These are phyloP conservation scores for Salmo trutta DNA, from an alignment of 2,797 vertebrate genomes.

Conservation along the genomic window DNA sequence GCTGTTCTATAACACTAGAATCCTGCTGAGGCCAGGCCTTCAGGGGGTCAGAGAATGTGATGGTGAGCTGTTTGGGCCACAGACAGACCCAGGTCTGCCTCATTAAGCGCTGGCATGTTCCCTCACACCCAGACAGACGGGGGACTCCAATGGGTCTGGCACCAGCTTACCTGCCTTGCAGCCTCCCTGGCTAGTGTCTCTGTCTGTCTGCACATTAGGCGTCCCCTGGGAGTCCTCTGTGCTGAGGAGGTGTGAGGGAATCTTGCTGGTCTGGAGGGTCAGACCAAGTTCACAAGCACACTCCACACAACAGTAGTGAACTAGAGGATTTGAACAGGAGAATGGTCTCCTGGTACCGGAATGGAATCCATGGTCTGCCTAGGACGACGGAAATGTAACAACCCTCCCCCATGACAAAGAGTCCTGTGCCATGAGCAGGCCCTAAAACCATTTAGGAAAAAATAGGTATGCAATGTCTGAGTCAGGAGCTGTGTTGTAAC, in stretches of 20 bases:
- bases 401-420: not conserved
- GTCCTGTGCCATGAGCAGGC: not conserved
- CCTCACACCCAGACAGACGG: conserved; percentile 48
- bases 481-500: conserved; percentile 9
- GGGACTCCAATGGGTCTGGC: conserved; percentile 48
- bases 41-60: conserved; percentile 55
- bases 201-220: conserved; percentile 27
- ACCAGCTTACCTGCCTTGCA: conserved; percentile 65
- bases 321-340: conserved; percentile 23
- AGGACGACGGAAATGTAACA: conserved; percentile 14
- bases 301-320: not conserved
- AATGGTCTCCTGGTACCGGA: conserved; percentile 33
- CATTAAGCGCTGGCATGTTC: conserved; percentile 62
- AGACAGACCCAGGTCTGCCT: conserved; percentile 43
- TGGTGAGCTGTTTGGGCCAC: conserved; percentile 44
- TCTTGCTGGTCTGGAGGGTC: conserved; percentile 36
- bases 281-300: conserved; percentile 53
- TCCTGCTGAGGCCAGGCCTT: conserved; percentile 34
- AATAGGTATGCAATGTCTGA: conserved; percentile 21
- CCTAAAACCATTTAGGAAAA: conserved; percentile 15
- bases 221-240: conserved; percentile 22
- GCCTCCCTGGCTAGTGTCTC: conserved; percentile 31
- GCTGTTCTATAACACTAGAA: conserved; percentile 27
- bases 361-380: conserved; percentile 24
- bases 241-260: conserved; percentile 21